phyloP scores from a whole-genome alignment of 2,113 vertebrate genomes.

The Hippocampus barbouri region DNA sequence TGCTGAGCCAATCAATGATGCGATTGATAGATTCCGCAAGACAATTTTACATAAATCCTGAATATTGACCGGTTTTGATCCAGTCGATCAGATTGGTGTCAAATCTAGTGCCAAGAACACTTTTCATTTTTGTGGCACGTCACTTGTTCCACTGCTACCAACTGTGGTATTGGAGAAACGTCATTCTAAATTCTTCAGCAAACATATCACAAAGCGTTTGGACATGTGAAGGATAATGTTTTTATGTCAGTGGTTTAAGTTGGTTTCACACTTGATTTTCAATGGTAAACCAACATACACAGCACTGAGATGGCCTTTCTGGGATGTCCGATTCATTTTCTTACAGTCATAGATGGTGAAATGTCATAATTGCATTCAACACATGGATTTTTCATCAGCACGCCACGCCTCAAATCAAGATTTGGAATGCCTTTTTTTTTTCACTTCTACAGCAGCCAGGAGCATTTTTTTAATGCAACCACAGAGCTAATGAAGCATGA shows the following conservation, averaged over 20 bases:
- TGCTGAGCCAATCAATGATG: too few relatives aligned
- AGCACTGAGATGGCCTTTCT: background rate
- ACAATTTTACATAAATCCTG: too few relatives aligned
- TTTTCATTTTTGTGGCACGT: too few relatives aligned
- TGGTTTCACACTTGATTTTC: slow-evolving; percentile 21
- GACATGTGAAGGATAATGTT: background rate
- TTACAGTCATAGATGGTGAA: background rate
- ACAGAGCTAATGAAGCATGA: background rate
- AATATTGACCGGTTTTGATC: too few relatives aligned
- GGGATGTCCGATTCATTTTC: background rate
- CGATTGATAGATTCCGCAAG: too few relatives aligned
- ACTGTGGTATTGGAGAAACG: too few relatives aligned
- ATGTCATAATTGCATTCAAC: background rate
- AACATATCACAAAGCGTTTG: background rate
- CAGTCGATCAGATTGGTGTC: too few relatives aligned
- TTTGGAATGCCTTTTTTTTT: too few relatives aligned
- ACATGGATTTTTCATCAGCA: too few relatives aligned
- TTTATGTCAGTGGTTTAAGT: background rate
- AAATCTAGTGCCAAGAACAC: too few relatives aligned
- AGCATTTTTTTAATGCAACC: background rate
- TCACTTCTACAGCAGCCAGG: background rate
- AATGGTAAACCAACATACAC: slow-evolving; percentile 18
- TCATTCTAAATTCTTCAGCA: background rate
- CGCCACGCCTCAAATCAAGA: too few relatives aligned
- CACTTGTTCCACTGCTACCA: too few relatives aligned